Evolutionary conservation across 2,888 invertebrate species (phyloP).

Genomic region (Caenorhabditis wallacei): DNA sequence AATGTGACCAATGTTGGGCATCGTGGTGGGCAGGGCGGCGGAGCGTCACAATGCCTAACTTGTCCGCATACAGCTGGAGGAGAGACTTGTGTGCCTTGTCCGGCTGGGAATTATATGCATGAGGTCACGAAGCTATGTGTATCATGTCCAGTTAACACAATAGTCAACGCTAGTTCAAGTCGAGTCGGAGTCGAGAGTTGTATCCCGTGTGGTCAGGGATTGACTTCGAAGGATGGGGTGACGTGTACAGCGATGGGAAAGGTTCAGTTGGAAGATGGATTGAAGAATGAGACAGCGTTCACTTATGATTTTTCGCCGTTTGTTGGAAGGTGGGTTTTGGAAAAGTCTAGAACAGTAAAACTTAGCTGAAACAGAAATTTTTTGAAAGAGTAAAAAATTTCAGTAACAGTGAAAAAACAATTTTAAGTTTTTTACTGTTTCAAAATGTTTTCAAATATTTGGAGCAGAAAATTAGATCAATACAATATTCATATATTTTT

Average conservation of each 20-base stretch:
- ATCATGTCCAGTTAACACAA: conserved; percentile 84
- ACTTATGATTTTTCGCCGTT: conserved; percentile 77
- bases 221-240: conserved; percentile 69
- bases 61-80: conserved; percentile 81
- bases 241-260: conserved; percentile 83
- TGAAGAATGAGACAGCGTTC: conserved; percentile 64
- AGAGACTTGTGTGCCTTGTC: conserved; percentile 85
- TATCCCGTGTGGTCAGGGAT: conserved; percentile 57
- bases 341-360: too few species aligned
- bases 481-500: too few species aligned
- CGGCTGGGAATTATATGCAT: conserved; percentile 85
- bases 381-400: too few species aligned
- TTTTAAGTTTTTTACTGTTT: too few species aligned
- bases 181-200: conserved; percentile 69
- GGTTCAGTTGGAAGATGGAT: conserved; percentile 61
- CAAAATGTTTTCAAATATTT: too few species aligned
- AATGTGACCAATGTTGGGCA: conserved; percentile 85
- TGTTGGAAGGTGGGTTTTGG: conserved; percentile 53
- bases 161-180: conserved; percentile 74
- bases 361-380: too few species aligned
- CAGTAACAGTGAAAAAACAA: too few species aligned
- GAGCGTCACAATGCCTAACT: conserved; percentile 86
- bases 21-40: conserved; percentile 82
- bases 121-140: conserved; percentile 83
- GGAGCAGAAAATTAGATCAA: too few species aligned